Evolutionary conservation across 2,797 vertebrate genomes (phyloP).

Genomic region (Eulemur coronatus): DNA sequence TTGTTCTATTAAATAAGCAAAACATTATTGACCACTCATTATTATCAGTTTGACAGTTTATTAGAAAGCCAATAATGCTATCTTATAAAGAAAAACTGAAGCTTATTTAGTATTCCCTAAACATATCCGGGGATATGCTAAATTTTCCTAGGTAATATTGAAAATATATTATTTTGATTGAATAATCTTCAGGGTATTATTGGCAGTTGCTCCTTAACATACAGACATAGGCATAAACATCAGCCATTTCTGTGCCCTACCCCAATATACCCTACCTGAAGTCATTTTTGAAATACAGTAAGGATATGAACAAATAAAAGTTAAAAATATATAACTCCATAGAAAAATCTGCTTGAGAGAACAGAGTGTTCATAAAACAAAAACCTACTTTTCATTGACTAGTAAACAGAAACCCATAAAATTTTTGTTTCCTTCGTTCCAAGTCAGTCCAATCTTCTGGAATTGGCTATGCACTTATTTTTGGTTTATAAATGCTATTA

Average conservation of each 20-base stretch:
- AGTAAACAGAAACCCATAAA: not conserved
- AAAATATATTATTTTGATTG: not conserved
- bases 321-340: not conserved
- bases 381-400: not conserved
- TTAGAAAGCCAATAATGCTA: conserved; percentile 43
- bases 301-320: not conserved
- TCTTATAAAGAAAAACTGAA: conserved; percentile 32
- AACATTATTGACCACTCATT: not conserved
- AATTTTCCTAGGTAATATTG: not conserved
- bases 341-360: not conserved
- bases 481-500: not conserved
- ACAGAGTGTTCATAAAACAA: not conserved
- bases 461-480: not conserved
- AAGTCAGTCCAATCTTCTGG: not conserved
- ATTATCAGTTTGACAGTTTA: not conserved
- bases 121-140: not conserved
- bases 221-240: not conserved
- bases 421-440: not conserved
- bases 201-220: not conserved
- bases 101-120: not conserved
- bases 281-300: not conserved
- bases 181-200: not conserved
- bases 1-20: conserved; percentile 4
- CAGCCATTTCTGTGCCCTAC: not conserved
- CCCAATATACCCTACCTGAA: not conserved